Evolutionary conservation across 2,888 invertebrate species (phyloP), one percentile per base, ranked within the genome.

Genomic region (Eurytoma californica): DNA sequence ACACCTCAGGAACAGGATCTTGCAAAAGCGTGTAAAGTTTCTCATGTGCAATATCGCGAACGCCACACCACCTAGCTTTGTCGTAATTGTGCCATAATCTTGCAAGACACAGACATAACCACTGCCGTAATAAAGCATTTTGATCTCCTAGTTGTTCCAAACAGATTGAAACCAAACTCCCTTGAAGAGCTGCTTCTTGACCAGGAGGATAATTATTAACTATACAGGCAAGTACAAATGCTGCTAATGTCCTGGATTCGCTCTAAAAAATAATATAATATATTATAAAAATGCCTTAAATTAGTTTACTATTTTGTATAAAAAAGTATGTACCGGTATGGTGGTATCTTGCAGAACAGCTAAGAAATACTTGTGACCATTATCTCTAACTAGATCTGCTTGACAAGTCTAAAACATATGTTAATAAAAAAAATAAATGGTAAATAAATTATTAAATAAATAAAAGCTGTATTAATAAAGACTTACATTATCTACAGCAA

Each of bases 21-120:
- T 92, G 92, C 72, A 98, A 91, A 82, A 98, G 91, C 67, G 92
- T 93, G 87, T 95, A 96, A 14, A 99, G 92, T 90, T 98, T 98
- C 90, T 98, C 98, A 90, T 98, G 98, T n/a, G 98, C 98, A 84
- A 95, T 94, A 90, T 98, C 98, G 14, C 99, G 92, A 28, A 97
- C 98, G 20, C 98, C 99, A 78, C 97, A 97, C 98, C 99, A 98
- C 83, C 97, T 93, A 7, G 96, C 96, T 86, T 94, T 94, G 85
- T 97, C 96, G 88, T 94, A 96, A 87, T 95, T 95, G 86, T 96
- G 94, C 98, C 98, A 98, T 83, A 97, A 92, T 77, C 95, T 93
- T 39, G 97, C 98, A 83, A 99, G 93, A 88, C 97, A 97, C 82
- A 99, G 94, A 82, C 97, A 96, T 80, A 98, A 92, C 99, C 99